Conservation (phyloP, 2,113 vertebrate species). For the Acrocephalus kingi region DNA sequence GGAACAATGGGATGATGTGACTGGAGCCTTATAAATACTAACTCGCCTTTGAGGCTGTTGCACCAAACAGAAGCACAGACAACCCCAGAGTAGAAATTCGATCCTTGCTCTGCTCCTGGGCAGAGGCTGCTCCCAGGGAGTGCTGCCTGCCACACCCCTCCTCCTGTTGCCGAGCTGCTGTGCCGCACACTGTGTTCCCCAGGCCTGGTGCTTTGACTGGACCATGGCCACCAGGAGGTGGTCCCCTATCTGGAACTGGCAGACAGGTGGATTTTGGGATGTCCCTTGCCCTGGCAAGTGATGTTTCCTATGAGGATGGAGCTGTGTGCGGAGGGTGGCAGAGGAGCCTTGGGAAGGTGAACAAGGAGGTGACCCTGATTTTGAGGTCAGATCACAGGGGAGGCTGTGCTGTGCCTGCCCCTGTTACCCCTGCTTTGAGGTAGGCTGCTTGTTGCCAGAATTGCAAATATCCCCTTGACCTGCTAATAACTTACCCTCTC, state of each 20-base stretch:
- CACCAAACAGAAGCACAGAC: neutral
- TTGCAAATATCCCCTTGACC: neutral
- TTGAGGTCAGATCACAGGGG: neutral
- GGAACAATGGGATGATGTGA: slow-evolving; percentile 35
- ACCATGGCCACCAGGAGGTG: neutral
- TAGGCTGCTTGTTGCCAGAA: neutral
- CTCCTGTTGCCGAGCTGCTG: rapidly evolving
- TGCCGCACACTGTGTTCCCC: neutral
- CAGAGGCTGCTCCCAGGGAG: neutral
- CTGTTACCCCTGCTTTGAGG: neutral
- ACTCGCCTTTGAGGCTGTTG: neutral
- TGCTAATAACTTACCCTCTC: neutral
- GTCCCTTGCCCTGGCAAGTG: neutral
- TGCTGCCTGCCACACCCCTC: neutral
- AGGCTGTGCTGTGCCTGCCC: neutral
- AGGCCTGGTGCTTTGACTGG: rapidly evolving
- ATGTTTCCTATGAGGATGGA: neutral
- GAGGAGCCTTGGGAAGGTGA: neutral
- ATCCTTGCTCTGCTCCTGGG: neutral
- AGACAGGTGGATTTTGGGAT: neutral
- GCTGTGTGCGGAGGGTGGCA: rapidly evolving
- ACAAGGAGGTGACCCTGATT: neutral
- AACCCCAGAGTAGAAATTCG: neutral
- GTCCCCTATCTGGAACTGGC: neutral
- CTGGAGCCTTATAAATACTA: neutral